Evolutionary conservation across 2,797 vertebrate genomes (phyloP).

Genomic region (Bovichtus diacanthus): DNA sequence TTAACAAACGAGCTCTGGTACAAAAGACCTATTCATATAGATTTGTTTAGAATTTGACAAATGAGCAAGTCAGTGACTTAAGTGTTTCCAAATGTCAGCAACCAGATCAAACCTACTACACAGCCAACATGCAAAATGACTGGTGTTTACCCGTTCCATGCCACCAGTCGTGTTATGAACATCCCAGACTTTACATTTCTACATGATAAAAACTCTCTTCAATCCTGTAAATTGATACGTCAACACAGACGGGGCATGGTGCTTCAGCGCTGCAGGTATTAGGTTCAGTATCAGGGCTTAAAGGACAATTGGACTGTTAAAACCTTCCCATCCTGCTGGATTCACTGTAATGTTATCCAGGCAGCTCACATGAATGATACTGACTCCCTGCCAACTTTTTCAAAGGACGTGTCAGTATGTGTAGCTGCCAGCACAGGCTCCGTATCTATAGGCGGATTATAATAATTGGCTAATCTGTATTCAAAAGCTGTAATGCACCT

Average conservation of each 20-base stretch:
- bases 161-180: background rate
- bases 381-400: conserved; percentile 47
- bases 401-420: conserved; percentile 21
- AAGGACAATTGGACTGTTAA: conserved; percentile 24
- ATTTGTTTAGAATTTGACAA: conserved; percentile 42
- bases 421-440: conserved; percentile 46
- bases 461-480: conserved; percentile 64
- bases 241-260: conserved; percentile 1
- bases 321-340: conserved; percentile 38
- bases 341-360: conserved; percentile 24
- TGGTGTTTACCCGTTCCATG: background rate
- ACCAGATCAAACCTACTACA: conserved; percentile 19
- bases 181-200: conserved; percentile 31
- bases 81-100: conserved; percentile 51
- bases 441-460: conserved; percentile 44
- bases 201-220: background rate
- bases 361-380: conserved; percentile 45
- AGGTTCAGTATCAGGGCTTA: background rate
- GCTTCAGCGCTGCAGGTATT: conserved; percentile 31
- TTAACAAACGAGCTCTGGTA: conserved; percentile 38
- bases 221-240: conserved; percentile 5
- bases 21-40: conserved; percentile 48
- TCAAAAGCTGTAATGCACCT: conserved; percentile 54
- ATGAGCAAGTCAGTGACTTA: conserved; percentile 36
- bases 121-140: background rate